Percentiles rank a stretch among this genome's conserved stretches.
Conservation (phyloP, 2,888 invertebrate species). For the Drosophila macrospina region DNA sequence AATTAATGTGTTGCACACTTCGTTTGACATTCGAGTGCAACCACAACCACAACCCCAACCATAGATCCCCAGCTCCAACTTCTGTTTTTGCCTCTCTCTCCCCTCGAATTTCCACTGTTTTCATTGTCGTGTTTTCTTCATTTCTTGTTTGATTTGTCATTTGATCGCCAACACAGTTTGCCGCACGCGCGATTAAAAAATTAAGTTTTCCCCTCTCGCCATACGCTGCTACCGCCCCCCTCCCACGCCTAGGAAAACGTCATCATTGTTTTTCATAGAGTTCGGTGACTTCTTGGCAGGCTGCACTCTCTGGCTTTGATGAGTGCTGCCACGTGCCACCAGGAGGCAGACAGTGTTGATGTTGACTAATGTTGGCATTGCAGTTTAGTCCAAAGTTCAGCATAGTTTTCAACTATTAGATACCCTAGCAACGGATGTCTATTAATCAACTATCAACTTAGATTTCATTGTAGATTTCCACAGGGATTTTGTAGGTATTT, state of each 20-base stretch:
- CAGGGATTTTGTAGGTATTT: too few relatives aligned
- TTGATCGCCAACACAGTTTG: conserved; percentile 78
- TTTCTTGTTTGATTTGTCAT: conserved; percentile 81
- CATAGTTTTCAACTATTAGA: not conserved
- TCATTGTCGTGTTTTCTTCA: conserved; percentile 57
- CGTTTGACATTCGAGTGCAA: conserved; percentile 74
- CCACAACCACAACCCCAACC: conserved; percentile 10
- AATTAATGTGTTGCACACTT: conserved; percentile 83
- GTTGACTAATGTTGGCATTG: conserved; percentile 48
- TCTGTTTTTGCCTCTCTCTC: conserved; percentile 9
- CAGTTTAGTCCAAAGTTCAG: not conserved
- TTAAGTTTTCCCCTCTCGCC: conserved; percentile 48
- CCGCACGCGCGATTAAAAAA: conserved; percentile 72
- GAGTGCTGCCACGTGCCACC: conserved; percentile 57
- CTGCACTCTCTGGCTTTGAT: conserved; percentile 45
- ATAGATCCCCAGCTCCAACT: conserved; percentile 19
- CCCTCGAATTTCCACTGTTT: conserved; percentile 28
- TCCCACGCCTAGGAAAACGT: conserved; percentile 26
- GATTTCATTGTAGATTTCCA: too few relatives aligned
- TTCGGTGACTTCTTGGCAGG: conserved; percentile 61
- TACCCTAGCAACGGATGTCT: not conserved
- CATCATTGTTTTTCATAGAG: conserved; percentile 50
- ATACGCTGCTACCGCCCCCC: too few relatives aligned
- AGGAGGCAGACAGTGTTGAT: conserved; percentile 26
- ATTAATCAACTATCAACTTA: not conserved